A percentile compares a stretch with the other conserved stretches of the same genome.
Evolutionary conservation across 2,113 vertebrate species (phyloP).

Genomic region (Vicugna pacos): DNA sequence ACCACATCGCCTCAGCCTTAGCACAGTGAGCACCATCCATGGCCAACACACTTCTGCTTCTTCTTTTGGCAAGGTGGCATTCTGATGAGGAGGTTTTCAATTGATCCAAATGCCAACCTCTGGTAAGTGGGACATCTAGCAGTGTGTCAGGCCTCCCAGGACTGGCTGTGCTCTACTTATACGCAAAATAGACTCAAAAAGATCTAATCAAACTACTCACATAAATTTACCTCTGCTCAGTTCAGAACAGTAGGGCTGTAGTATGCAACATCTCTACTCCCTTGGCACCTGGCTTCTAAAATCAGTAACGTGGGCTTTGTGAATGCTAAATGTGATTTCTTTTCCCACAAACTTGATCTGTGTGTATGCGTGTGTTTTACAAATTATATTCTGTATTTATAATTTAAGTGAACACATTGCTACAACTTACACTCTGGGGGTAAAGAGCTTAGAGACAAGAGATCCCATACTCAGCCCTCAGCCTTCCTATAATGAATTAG

Average conservation of each 20-base stretch:
- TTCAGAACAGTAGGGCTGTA: not conserved
- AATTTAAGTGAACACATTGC: not conserved
- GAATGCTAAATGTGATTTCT: not conserved
- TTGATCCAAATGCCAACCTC: not conserved
- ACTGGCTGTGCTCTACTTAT: not conserved
- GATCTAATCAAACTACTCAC: not conserved
- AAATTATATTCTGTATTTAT: not conserved
- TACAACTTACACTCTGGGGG: not conserved
- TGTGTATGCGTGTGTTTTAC: not conserved
- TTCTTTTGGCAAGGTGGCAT: not conserved
- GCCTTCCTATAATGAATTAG: not conserved
- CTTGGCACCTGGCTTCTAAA: not conserved
- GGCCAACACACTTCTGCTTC: not conserved
- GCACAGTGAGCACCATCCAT: rapidly evolving
- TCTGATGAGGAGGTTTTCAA: not conserved
- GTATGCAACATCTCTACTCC: not conserved
- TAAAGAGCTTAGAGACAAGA: not conserved
- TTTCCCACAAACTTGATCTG: not conserved
- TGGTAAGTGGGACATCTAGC: not conserved
- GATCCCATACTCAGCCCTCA: not conserved
- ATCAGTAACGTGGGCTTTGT: not conserved
- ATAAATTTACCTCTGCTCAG: not conserved
- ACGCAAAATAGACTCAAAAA: not conserved
- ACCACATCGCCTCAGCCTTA: not conserved
- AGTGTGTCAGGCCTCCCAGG: not conserved